A percentile compares a stretch with the other conserved stretches of the same genome.
phyloP scores from a whole-genome alignment of 1,140 invertebrate genomes.

The Micrasema minimum region DNA sequence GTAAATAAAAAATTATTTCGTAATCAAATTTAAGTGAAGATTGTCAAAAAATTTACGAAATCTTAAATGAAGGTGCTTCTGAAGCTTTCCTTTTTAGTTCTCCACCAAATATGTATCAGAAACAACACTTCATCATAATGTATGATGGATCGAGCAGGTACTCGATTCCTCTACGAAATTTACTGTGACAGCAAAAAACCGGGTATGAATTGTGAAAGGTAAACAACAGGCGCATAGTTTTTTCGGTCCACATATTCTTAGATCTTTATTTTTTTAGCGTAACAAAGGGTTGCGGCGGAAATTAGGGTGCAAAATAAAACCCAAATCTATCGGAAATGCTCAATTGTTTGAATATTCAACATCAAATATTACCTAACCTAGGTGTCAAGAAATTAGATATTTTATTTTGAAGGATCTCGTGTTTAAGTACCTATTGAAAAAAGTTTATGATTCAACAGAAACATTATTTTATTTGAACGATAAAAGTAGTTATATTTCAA shows the following conservation, averaged over 20 bases:
- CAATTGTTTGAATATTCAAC: slow-evolving; percentile 13
- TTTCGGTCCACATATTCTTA: slow-evolving; percentile 15
- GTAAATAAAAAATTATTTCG: too few relatives aligned
- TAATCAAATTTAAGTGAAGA: too few relatives aligned
- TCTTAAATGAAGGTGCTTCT: too few relatives aligned
- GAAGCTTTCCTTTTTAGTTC: too few relatives aligned
- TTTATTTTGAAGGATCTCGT: too few relatives aligned
- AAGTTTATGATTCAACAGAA: too few relatives aligned
- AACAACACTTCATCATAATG: slow-evolving; percentile 26
- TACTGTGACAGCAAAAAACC: too few relatives aligned
- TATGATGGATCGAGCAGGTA: slow-evolving; percentile 37
- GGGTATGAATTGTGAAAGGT: slow-evolving; percentile 29
- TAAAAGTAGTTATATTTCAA: too few relatives aligned
- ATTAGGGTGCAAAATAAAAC: slow-evolving; percentile 33
- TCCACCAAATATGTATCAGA: slow-evolving; percentile 31
- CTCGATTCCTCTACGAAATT: slow-evolving; percentile 19
- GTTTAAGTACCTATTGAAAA: too few relatives aligned
- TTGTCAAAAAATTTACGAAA: too few relatives aligned
- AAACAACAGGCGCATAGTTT: slow-evolving; percentile 32
- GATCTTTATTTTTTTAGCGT: slow-evolving; percentile 19
- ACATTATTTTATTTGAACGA: too few relatives aligned
- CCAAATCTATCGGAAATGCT: slow-evolving; percentile 20
- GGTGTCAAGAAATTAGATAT: slow-evolving; percentile 22
- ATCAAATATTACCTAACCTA: slow-evolving; percentile 9
- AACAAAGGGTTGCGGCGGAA: slow-evolving; percentile 45